phyloP scores from a whole-genome alignment of 2,797 vertebrate genomes.

The Urocyon cinereoargenteus region DNA sequence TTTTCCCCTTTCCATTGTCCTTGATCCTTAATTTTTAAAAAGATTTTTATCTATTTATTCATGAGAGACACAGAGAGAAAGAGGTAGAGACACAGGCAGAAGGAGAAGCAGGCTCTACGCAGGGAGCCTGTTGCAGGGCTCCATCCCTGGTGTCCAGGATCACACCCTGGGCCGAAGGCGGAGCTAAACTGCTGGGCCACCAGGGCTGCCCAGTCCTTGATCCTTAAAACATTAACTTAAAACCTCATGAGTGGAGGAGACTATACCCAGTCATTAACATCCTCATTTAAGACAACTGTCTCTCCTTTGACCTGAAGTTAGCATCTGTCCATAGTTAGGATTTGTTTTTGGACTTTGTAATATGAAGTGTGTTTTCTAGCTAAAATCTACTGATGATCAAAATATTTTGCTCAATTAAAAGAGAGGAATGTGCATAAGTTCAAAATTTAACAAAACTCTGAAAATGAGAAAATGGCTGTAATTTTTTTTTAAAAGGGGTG shows the following conservation, averaged over 20 bases:
- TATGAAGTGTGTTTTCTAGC: conserved; percentile 63
- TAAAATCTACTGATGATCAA: conserved; percentile 61
- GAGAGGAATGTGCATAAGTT: neutral
- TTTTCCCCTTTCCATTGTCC: conserved; percentile 54
- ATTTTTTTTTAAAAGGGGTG: neutral
- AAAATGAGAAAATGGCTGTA: neutral
- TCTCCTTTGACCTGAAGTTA: neutral
- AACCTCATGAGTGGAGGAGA: conserved; percentile 2
- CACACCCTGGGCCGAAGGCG: no score
- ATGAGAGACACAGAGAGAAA: no score
- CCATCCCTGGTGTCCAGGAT: no score
- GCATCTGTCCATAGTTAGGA: neutral
- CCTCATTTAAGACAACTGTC: conserved; percentile 44
- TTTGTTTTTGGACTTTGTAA: conserved; percentile 57
- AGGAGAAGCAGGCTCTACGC: no score
- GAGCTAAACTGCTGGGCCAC: no score
- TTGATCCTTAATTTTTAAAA: conserved; percentile 56
- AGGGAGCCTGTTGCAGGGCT: no score
- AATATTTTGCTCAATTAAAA: neutral
- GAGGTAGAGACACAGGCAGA: no score
- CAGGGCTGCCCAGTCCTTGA: neutral
- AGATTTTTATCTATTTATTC: no score
- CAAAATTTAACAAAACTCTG: neutral
- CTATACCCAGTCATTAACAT: neutral
- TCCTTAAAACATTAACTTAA: conserved; percentile 57